Evolutionary conservation across 1,140 invertebrate species (phyloP).

Genomic region (Drosophila serrata): DNA sequence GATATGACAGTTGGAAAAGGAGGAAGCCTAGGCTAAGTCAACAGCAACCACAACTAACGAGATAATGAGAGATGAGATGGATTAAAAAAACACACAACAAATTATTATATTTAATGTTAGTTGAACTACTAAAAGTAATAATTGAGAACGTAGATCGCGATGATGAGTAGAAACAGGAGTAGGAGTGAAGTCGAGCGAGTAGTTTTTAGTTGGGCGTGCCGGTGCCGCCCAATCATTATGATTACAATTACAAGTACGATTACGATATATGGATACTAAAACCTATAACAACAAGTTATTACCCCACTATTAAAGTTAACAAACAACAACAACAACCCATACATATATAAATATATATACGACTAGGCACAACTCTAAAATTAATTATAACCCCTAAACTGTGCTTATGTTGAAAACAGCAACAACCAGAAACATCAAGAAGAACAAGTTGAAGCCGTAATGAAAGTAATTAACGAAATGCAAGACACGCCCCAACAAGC

Average conservation of each 20-base stretch:
- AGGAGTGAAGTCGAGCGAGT: slow-evolving; percentile 25
- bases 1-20: slow-evolving; percentile 22
- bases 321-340: slow-evolving; percentile 58
- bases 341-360: slow-evolving; percentile 55
- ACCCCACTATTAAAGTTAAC: slow-evolving; percentile 82
- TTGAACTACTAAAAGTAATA: slow-evolving; percentile 77
- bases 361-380: slow-evolving; percentile 79
- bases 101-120: slow-evolving; percentile 83
- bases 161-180: slow-evolving; percentile 5
- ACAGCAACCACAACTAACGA: slow-evolving; percentile 58
- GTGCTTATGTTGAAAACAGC: slow-evolving; percentile 79
- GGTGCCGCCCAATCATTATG: slow-evolving; percentile 62
- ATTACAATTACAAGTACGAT: slow-evolving; percentile 68
- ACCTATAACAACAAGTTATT: slow-evolving; percentile 72
- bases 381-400: slow-evolving; percentile 76
- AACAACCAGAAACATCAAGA: slow-evolving; percentile 30
- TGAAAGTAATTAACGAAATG: slow-evolving; percentile 37
- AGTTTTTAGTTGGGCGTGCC: slow-evolving; percentile 66
- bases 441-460: slow-evolving; percentile 44
- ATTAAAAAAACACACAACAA: slow-evolving; percentile 55
- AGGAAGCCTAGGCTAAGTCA: slow-evolving; percentile 25
- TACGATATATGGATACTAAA: slow-evolving; percentile 60
- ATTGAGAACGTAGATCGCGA: slow-evolving; percentile 23
- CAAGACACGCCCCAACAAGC: slow-evolving; percentile 67
- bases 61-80: slow-evolving; percentile 32